phyloP scores from a whole-genome alignment of 2,797 vertebrate genomes.

The Takifugu rubripes region DNA sequence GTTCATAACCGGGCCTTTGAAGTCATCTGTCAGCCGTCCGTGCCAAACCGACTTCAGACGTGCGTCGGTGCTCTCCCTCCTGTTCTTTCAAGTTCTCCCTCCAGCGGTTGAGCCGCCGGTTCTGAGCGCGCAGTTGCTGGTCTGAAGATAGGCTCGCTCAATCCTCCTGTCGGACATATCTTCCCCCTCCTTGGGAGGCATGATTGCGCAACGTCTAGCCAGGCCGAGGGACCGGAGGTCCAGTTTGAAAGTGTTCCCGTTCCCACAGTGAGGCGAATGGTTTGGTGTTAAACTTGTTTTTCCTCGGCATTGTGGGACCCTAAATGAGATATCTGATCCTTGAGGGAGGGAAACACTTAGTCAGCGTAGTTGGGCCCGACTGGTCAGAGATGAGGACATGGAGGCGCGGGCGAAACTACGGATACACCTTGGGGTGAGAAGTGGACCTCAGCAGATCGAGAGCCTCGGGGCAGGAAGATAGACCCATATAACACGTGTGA shows the following conservation, averaged over 20 bases:
- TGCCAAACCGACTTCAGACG: constrained; percentile 70
- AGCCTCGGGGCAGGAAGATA: constrained; percentile 53
- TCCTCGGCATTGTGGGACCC: constrained; percentile 21
- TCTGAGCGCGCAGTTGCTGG: constrained; percentile 70
- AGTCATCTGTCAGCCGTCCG: constrained; percentile 67
- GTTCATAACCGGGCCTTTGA: constrained; percentile 74
- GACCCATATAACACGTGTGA: constrained; percentile 63
- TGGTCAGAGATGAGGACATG: constrained; percentile 45
- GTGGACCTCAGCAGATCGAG: constrained; percentile 61
- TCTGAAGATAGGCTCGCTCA: constrained; percentile 66
- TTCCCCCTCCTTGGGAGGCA: constrained; percentile 42
- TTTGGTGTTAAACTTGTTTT: too few relatives aligned
- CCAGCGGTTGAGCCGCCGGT: constrained; percentile 55
- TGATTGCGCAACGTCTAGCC: constrained; percentile 57
- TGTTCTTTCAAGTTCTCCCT: constrained; percentile 76
- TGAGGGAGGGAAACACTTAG: constrained; percentile 42
- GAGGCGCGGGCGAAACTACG: constrained; percentile 59
- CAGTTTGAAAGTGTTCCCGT: constrained; percentile 10
- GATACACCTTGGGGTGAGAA: constrained; percentile 60
- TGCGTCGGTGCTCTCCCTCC: constrained; percentile 51
- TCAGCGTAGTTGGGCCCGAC: constrained; percentile 50
- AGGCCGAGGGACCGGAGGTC: constrained; percentile 59
- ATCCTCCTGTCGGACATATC: constrained; percentile 64
- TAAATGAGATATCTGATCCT: constrained; percentile 51
- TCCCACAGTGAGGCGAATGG: constrained; percentile 16